phyloP scores from a whole-genome alignment of 2,113 vertebrate genomes.

The Puntigrus tetrazona region DNA sequence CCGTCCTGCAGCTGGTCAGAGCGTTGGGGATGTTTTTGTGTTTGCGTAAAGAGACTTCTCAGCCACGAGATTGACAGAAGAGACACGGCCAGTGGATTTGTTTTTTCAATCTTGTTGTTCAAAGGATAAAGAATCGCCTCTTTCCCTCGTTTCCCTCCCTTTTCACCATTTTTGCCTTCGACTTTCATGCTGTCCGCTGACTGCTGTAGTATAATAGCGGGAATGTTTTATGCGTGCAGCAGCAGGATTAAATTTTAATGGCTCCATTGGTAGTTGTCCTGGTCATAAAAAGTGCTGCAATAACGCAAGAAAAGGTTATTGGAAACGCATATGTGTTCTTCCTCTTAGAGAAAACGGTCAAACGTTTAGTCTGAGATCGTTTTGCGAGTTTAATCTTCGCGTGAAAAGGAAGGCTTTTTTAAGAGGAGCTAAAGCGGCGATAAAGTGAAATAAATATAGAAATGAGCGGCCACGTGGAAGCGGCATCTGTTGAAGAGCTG shows the following conservation, averaged over 20 bases:
- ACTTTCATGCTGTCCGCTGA: slow-evolving; percentile 61
- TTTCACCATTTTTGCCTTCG: slow-evolving; percentile 55
- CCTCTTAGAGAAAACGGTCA: slow-evolving; percentile 57
- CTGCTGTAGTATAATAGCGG: slow-evolving; percentile 63
- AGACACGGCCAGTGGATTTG: slow-evolving; percentile 60
- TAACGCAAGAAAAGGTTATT: slow-evolving; percentile 63
- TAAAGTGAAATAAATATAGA: slow-evolving; percentile 21
- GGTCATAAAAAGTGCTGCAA: slow-evolving; percentile 63
- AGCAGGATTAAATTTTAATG: slow-evolving; percentile 78
- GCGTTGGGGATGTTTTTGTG: background rate
- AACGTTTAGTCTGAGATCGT: slow-evolving; percentile 51
- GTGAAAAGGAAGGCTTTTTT: background rate
- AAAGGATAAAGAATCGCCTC: slow-evolving; percentile 63
- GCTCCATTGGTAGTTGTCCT: slow-evolving; percentile 69
- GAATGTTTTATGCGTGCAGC: slow-evolving; percentile 71
- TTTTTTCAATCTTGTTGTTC: slow-evolving; percentile 47
- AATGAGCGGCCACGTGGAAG: slow-evolving; percentile 28
- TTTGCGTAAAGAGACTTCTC: background rate
- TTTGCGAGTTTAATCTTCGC: slow-evolving; percentile 4
- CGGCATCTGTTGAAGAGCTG: slow-evolving; percentile 57
- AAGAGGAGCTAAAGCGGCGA: background rate
- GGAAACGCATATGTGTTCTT: slow-evolving; percentile 65
- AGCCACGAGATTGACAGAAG: slow-evolving; percentile 38
- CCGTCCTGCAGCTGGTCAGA: background rate
- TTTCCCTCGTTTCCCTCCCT: slow-evolving; percentile 57